phyloP scores from a whole-genome alignment of 2,113 vertebrate species.

The Pangasianodon gigas region DNA sequence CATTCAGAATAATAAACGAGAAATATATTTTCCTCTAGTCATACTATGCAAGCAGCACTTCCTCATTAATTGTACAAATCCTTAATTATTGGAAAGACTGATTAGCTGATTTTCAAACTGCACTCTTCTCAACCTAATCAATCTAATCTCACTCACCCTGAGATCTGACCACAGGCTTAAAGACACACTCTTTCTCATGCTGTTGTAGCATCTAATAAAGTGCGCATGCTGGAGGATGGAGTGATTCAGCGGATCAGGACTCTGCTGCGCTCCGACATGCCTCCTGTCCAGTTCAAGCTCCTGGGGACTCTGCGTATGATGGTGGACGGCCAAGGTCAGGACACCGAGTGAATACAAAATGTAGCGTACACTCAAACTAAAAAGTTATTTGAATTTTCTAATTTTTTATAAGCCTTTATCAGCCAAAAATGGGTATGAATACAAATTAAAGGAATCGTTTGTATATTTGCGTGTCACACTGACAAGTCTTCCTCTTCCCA shows the following conservation, averaged over 20 bases:
- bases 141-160: background rate
- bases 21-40: background rate
- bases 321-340: constrained; percentile 83
- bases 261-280: constrained; percentile 81
- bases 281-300: constrained; percentile 84
- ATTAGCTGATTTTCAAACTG: background rate
- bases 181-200: background rate
- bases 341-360: background rate
- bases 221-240: constrained; percentile 79
- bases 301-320: constrained; percentile 83
- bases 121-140: background rate
- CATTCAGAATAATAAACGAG: background rate
- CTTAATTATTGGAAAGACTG: background rate
- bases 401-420: background rate
- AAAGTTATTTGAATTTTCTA: background rate
- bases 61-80: background rate
- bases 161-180: background rate
- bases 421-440: background rate
- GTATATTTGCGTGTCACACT: background rate
- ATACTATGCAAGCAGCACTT: background rate
- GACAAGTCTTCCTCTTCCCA: background rate
- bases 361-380: background rate
- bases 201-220: constrained; percentile 76
- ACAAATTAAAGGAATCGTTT: background rate
- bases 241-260: constrained; percentile 76